Percentiles rank a stretch among this genome's conserved stretches.
These are phyloP conservation scores for Drosophila tsacasi DNA, from an alignment of 1,140 invertebrate species.

Conservation along the genomic window DNA sequence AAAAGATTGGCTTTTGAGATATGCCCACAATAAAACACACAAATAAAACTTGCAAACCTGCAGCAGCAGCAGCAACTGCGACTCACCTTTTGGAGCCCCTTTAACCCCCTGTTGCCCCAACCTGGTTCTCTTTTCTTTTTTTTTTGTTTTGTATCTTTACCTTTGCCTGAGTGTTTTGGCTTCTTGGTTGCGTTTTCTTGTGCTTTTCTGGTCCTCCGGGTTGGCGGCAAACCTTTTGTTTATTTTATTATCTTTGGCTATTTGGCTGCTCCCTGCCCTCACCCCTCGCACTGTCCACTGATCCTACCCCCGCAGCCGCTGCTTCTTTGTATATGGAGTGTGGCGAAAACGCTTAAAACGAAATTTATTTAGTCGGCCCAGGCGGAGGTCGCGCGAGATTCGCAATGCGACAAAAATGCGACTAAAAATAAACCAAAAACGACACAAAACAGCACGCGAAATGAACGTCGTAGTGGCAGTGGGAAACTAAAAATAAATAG, in stretches of 20 bases:
- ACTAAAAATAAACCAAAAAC: conserved; percentile 71
- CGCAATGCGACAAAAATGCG: conserved; percentile 82
- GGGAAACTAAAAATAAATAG: conserved; percentile 73
- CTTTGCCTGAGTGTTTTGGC: conserved; percentile 45
- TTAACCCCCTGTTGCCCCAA: conserved; percentile 11
- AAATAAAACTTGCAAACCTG: conserved; percentile 80
- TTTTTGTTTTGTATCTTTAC: background rate
- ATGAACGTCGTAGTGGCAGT: conserved; percentile 10
- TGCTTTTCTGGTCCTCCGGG: conserved; percentile 31
- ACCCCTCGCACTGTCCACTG: conserved; percentile 23
- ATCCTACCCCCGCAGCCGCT: conserved; percentile 20
- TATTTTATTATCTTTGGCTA: conserved; percentile 84
- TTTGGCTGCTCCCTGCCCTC: conserved; percentile 62
- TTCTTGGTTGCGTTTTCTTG: conserved; percentile 67
- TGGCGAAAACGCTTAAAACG: conserved; percentile 80
- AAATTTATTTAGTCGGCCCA: conserved; percentile 82
- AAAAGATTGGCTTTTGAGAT: conserved; percentile 81
- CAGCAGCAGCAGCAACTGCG: conserved; percentile 68
- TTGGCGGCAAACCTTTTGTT: conserved; percentile 78
- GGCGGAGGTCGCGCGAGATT: conserved; percentile 60
- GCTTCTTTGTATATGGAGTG: conserved; percentile 77
- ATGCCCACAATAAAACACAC: conserved; percentile 83
- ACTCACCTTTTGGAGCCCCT: conserved; percentile 59
- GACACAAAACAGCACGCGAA: conserved; percentile 32
- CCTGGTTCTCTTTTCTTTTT: background rate